Evolutionary conservation across 2,888 invertebrate species (phyloP), one percentile per base, ranked within the genome.

Genomic region (Amphipoea lucens): DNA sequence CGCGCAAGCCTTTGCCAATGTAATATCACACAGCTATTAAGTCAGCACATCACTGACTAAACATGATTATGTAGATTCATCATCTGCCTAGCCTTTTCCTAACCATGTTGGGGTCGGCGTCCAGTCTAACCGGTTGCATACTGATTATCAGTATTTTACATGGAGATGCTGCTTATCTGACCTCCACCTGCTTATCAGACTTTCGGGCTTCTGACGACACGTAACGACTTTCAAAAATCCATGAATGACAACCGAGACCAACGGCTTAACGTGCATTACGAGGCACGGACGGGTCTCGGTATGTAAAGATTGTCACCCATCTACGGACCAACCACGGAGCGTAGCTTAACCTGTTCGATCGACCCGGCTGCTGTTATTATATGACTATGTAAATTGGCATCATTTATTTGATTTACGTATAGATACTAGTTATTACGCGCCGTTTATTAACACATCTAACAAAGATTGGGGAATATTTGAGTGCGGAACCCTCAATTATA

Each of bases 371-470:
- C 62, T 62, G 29, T 29, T 62, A 62, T 65, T 65, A 40, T 9
- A n/a, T 57, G 11, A n/a, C 62, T 60, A 76, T 74, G 74, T 76
- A 74, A 63, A 79, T 87, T 67, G 51, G 60, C 48, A 83, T 60
- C 9, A 78, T 67, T 74, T 72, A 72, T 83, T 87, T 62, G 51
- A 6, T 36, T 70, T 74, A 74, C 60, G n/a, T 69, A 17, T 81
- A 63, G 63, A 76, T 62, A 77, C 14, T 77, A 74, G 66, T 69
- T 79, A 82, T 63, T 76, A 73, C 54, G 40, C 36, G n/a, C 42
- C 67, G 83, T 83, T 76, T 82, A 71, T 78, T 88, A 66, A 60
- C 74, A 57, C 68, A 69, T 78, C 73, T 76, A 75, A 75, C 77
- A 88, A 79, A 76, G 68, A 74, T 78, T 68, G 66, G 29, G 48